Evolutionary conservation across 2,113 vertebrate species (phyloP).

Genomic region (Mobula birostris): DNA sequence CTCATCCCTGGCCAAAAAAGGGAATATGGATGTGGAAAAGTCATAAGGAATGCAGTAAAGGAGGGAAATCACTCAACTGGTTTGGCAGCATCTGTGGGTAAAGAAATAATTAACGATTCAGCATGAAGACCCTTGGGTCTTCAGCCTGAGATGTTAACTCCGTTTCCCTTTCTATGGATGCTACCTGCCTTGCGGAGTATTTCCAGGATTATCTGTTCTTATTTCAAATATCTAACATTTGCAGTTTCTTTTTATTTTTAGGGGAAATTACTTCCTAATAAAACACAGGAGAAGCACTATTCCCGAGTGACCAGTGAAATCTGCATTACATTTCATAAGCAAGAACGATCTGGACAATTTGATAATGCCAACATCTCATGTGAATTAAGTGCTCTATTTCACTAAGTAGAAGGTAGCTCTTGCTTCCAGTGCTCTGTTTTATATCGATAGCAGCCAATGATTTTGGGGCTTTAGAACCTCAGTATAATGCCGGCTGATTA

Average conservation of each 20-base stretch:
- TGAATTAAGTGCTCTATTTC: constrained; percentile 1
- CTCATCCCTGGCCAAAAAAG: neutral
- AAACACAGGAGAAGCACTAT: neutral
- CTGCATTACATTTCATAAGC: neutral
- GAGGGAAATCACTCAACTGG: neutral
- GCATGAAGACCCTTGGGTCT: too few species aligned
- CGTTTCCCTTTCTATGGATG: too few species aligned
- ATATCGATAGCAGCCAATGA: neutral
- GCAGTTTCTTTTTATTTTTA: too few species aligned
- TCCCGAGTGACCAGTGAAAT: neutral
- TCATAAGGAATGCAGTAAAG: neutral
- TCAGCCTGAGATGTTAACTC: too few species aligned
- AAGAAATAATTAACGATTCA: too few species aligned
- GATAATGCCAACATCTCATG: neutral
- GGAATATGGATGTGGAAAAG: neutral
- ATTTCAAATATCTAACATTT: too few species aligned
- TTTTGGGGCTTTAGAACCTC: neutral
- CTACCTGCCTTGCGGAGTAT: too few species aligned
- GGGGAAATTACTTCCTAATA: too few species aligned
- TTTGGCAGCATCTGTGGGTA: too few species aligned
- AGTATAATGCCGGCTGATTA: neutral
- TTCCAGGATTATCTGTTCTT: too few species aligned
- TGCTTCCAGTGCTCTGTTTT: neutral
- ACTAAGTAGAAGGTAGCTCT: neutral
- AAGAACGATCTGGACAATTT: constrained; percentile 25